These are phyloP conservation scores for Protobothrops mucrosquamatus DNA, from an alignment of 2,113 vertebrate species.

Conservation along the genomic window DNA sequence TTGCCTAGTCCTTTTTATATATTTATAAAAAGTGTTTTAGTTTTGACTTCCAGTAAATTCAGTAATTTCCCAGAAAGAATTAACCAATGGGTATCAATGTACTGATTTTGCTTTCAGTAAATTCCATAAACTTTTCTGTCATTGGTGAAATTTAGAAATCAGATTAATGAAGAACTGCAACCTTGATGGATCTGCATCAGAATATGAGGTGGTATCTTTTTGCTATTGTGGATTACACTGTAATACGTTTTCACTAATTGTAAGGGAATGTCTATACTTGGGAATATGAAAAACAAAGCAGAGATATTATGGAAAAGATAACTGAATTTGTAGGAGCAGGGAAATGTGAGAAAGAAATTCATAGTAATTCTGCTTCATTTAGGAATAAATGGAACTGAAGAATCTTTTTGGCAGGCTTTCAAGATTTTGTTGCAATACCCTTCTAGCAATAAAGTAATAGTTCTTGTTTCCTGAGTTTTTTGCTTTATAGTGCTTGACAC, in stretches of 20 bases:
- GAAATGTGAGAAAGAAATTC: background rate
- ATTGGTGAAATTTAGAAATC: background rate
- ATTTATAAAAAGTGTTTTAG: background rate
- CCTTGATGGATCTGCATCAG: background rate
- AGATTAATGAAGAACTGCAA: background rate
- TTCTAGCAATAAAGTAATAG: background rate
- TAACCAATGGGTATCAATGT: background rate
- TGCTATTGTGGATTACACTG: background rate
- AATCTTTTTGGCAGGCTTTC: background rate
- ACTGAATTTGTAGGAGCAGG: background rate
- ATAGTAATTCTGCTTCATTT: background rate
- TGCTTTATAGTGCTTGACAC: background rate
- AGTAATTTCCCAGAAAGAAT: background rate
- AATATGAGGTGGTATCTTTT: background rate
- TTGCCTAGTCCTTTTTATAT: too few species aligned
- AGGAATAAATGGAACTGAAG: background rate
- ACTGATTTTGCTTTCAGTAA: background rate
- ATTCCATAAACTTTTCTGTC: background rate
- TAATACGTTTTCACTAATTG: background rate
- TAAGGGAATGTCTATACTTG: background rate
- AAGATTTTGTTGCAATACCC: background rate
- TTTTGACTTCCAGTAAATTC: background rate
- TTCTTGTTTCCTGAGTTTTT: background rate
- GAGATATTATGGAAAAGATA: background rate
- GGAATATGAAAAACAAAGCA: background rate